Evolutionary conservation across 2,113 vertebrate genomes (phyloP).

Genomic region (Monopterus albus): DNA sequence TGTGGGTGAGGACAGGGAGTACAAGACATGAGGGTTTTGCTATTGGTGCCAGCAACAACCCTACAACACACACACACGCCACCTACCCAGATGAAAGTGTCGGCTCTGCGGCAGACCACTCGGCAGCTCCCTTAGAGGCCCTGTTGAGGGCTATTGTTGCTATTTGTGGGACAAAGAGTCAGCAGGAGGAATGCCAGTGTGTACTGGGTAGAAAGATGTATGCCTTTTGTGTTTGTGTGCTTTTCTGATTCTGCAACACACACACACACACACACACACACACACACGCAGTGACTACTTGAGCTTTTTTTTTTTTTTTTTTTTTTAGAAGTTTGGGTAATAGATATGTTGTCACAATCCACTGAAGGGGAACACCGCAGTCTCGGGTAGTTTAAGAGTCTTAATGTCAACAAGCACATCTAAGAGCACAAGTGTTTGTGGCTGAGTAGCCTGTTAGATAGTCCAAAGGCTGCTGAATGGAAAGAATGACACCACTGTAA

Average conservation of each 20-base stretch:
- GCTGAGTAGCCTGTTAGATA: conserved; percentile 52
- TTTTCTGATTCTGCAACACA: neutral
- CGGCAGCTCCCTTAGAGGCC: conserved; percentile 30
- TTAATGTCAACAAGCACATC: conserved; percentile 61
- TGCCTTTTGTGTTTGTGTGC: neutral
- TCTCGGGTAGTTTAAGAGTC: conserved; percentile 49
- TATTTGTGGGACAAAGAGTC: conserved; percentile 57
- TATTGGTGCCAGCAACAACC: conserved; percentile 46
- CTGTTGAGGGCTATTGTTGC: conserved; percentile 58
- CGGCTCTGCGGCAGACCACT: conserved; percentile 50
- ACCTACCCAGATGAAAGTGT: conserved; percentile 73
- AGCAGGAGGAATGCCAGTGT: conserved; percentile 36
- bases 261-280: conserved; percentile 11
- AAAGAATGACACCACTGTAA: conserved; percentile 62
- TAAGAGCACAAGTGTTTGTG: conserved; percentile 63
- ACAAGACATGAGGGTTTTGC: conserved; percentile 42
- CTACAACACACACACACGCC: conserved; percentile 31
- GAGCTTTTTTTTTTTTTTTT: no score
- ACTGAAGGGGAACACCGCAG: conserved; percentile 32
- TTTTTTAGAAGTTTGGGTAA: no score
- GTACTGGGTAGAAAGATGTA: neutral
- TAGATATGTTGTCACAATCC: neutral
- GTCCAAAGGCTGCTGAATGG: conserved; percentile 51
- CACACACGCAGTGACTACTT: no score
- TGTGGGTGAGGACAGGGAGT: conserved; percentile 45